A percentile compares a stretch with the other conserved stretches of the same genome.
Conservation (phyloP, 2,797 vertebrate species). For the Eupleurogrammus muticus region DNA sequence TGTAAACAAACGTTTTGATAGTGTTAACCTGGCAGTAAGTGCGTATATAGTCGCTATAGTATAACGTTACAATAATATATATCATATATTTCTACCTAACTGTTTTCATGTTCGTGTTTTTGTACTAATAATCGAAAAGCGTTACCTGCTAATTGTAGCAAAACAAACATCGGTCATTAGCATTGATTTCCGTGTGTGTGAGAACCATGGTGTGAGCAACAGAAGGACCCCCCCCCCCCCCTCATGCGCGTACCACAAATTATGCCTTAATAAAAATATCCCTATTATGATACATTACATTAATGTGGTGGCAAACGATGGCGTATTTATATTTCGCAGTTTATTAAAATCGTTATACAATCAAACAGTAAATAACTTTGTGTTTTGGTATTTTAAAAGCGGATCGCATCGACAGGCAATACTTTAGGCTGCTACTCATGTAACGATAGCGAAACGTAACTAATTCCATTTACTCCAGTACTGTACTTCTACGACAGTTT, state of each 20-base stretch:
- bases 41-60: rapidly evolving
- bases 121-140: neutral
- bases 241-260: neutral
- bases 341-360: rapidly evolving
- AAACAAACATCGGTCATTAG: conserved; percentile 79
- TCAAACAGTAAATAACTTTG: rapidly evolving
- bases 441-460: neutral
- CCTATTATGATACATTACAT: rapidly evolving
- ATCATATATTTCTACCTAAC: rapidly evolving
- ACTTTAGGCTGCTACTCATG: neutral
- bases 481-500: too few relatives aligned
- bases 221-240: conserved; percentile 68
- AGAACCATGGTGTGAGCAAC: conserved; percentile 62
- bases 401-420: conserved; percentile 13
- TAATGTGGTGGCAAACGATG: rapidly evolving
- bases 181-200: conserved; percentile 68
- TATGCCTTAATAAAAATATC: conserved; percentile 59
- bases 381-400: neutral
- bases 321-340: rapidly evolving
- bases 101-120: rapidly evolving
- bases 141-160: conserved; percentile 78
- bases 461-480: too few relatives aligned
- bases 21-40: conserved; percentile 1
- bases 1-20: conserved; percentile 65
- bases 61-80: rapidly evolving